Percentiles rank a stretch among this genome's conserved stretches.
phyloP scores from a whole-genome alignment of 2,113 vertebrate species.

The Chaetura pelagica region DNA sequence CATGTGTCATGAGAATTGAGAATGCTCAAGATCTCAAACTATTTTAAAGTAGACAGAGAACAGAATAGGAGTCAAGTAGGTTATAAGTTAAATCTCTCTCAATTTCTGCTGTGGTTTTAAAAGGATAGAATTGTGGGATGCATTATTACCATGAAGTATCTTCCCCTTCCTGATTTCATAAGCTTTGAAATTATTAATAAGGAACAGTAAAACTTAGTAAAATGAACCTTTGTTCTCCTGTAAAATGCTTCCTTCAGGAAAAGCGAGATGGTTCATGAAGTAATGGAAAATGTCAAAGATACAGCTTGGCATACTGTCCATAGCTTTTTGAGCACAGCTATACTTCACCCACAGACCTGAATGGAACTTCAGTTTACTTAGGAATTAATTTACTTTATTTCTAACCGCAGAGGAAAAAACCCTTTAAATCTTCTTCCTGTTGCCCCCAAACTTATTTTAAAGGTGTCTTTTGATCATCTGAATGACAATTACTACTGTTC shows the following conservation, averaged over 20 bases:
- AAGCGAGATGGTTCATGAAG: not conserved
- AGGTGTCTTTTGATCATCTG: constrained; percentile 49
- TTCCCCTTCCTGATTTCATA: not conserved
- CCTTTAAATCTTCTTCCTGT: not conserved
- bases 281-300: not conserved
- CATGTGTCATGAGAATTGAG: not conserved
- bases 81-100: not conserved
- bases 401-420: not conserved
- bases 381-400: constrained; percentile 10
- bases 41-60: not conserved
- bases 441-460: constrained; percentile 19
- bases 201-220: not conserved
- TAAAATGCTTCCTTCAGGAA: not conserved
- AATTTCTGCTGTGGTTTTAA: not conserved
- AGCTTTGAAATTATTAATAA: not conserved
- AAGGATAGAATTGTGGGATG: not conserved
- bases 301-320: not conserved
- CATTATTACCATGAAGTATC: not conserved
- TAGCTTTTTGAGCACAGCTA: not conserved
- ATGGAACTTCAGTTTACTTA: not conserved
- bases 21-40: not conserved
- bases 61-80: not conserved
- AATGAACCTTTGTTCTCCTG: not conserved
- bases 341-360: not conserved
- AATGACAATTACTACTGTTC: constrained; percentile 43